Percentiles rank a stretch among this genome's conserved stretches.
Conservation (phyloP, 2,113 vertebrate species). For the Porphyrio hochstetteri region DNA sequence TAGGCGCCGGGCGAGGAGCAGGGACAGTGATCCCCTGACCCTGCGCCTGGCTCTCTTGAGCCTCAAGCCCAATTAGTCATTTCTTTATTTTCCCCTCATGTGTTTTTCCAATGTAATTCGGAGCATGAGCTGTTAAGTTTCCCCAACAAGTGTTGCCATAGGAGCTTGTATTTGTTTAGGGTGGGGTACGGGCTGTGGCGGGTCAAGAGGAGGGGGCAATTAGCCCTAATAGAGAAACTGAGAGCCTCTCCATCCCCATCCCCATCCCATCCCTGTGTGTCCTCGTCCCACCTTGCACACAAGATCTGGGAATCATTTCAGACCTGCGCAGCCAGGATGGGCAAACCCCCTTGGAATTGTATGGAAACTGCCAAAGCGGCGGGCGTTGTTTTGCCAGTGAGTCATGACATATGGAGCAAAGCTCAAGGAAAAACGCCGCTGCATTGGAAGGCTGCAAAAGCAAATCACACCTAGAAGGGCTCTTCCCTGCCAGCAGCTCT, state of each 20-base stretch:
- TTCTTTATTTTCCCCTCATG: conserved; percentile 59
- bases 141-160: conserved; percentile 71
- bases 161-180: conserved; percentile 78
- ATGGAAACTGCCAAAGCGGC: conserved; percentile 45
- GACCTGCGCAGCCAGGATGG: conserved; percentile 6
- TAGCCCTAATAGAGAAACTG: conserved; percentile 60
- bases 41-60: conserved; percentile 23
- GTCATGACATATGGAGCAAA: conserved; percentile 50
- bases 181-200: conserved; percentile 40
- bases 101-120: conserved; percentile 69
- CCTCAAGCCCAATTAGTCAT: conserved; percentile 56
- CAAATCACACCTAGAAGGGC: conserved; percentile 15
- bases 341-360: conserved; percentile 37
- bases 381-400: conserved; percentile 57
- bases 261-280: neutral
- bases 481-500: neutral
- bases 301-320: conserved; percentile 61
- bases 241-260: conserved; percentile 7
- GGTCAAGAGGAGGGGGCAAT: conserved; percentile 61
- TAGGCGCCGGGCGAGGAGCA: neutral
- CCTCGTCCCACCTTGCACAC: conserved; percentile 9
- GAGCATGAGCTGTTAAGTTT: conserved; percentile 64
- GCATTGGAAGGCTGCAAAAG: conserved; percentile 5
- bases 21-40: neutral
- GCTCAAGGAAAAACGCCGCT: conserved; percentile 42